Conservation (phyloP, 2,797 vertebrate species). For the Thalassophryne amazonica region DNA sequence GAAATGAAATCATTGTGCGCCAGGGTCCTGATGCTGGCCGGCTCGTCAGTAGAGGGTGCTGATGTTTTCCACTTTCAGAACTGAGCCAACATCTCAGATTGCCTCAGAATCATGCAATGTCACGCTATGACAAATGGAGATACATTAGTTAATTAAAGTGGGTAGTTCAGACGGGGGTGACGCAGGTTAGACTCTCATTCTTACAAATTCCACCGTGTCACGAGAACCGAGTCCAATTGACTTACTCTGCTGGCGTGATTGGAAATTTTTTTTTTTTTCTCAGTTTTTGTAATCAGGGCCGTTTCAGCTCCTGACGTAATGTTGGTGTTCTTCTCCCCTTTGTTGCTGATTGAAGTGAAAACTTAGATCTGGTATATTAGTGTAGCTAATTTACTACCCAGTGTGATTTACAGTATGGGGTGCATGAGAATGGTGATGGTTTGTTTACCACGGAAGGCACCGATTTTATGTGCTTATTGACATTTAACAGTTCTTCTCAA, state of each 20-base stretch:
- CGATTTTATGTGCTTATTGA: slow-evolving; percentile 38
- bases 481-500: slow-evolving; percentile 35
- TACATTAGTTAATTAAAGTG: slow-evolving; percentile 83
- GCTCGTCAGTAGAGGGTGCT: slow-evolving; percentile 90
- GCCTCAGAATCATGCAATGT: slow-evolving; percentile 85
- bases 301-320: slow-evolving; percentile 51
- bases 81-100: slow-evolving; percentile 78
- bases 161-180: slow-evolving; percentile 82
- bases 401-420: slow-evolving; percentile 51
- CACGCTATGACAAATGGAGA: slow-evolving; percentile 85
- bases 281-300: slow-evolving; percentile 68
- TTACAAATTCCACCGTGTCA: slow-evolving; percentile 66
- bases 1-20: slow-evolving; percentile 42
- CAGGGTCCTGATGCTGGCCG: slow-evolving; percentile 40
- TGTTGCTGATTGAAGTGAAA: slow-evolving; percentile 60
- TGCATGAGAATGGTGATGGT: slow-evolving; percentile 38
- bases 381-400: slow-evolving; percentile 45
- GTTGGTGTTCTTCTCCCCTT: slow-evolving; percentile 43
- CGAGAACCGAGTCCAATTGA: slow-evolving; percentile 50
- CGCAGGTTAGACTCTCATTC: slow-evolving; percentile 63
- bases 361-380: slow-evolving; percentile 52
- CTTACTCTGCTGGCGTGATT: slow-evolving; percentile 58
- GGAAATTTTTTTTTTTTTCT: slow-evolving; percentile 58
- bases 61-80: slow-evolving; percentile 77
- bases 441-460: slow-evolving; percentile 47